A percentile compares a stretch with the other conserved stretches of the same genome.
These are phyloP conservation scores for Paguma larvata DNA, from an alignment of 2,797 vertebrate genomes.

Conservation along the genomic window DNA sequence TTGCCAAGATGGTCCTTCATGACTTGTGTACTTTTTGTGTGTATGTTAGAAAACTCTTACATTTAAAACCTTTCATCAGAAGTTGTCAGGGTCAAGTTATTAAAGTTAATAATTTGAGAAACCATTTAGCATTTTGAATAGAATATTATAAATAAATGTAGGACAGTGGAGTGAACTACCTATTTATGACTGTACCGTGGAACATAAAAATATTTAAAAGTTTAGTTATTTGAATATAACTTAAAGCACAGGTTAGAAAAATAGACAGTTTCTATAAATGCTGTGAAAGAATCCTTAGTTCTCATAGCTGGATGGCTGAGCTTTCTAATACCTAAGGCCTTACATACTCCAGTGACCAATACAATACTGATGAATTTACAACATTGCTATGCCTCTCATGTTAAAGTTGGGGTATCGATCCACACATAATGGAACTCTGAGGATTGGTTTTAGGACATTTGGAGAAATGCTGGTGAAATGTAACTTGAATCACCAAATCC, in stretches of 20 bases:
- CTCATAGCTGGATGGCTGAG: neutral
- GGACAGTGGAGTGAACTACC: neutral
- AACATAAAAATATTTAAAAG: slow-evolving; percentile 35
- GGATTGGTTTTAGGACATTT: neutral
- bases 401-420: neutral
- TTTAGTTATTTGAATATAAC: slow-evolving; percentile 18
- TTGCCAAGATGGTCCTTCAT: neutral
- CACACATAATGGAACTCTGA: neutral
- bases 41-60: neutral
- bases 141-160: neutral
- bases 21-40: neutral
- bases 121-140: neutral
- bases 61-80: neutral
- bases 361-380: neutral
- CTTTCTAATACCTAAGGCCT: neutral
- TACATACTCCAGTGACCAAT: neutral
- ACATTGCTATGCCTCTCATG: neutral
- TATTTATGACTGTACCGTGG: neutral
- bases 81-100: neutral
- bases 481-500: neutral
- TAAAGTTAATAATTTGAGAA: slow-evolving; percentile 48
- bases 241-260: slow-evolving; percentile 10
- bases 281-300: neutral
- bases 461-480: neutral
- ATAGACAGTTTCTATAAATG: neutral